Evolutionary conservation across 2,797 vertebrate genomes (phyloP), one percentile per base, ranked within the genome.

Genomic region (Petrocephalus schoutedeni): DNA sequence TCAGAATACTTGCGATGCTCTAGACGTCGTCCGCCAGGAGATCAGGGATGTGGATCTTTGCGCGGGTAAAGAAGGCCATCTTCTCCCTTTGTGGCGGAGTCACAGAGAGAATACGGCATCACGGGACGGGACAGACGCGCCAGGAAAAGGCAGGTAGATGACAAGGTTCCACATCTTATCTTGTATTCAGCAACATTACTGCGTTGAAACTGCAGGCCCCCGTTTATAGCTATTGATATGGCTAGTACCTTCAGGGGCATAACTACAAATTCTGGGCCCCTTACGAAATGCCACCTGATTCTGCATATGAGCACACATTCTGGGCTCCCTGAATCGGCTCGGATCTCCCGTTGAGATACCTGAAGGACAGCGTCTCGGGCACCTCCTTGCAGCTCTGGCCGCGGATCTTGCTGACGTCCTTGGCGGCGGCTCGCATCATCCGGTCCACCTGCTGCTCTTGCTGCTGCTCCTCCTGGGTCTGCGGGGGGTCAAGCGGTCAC

Each of bases 21-120:
- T 94, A 99, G 92, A 99, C 98, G 23, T 97, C 96, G 0, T 99
- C 97, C 0, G 96, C 97, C 84, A 97, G 98, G 88, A 99, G 97
- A 0, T 97, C 92, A 4, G 97, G 97, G 91, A 99, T 96, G 90
- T 96, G 97, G 90, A 95, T 95, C 94, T 97, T 97, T 0, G 97
- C 97, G 91, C 97, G 96, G 0, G 98, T 99, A 95, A 99, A 99
- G 95, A 99, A 99, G 0, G 97, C 98, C 98, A 99, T 99, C 94
- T 99, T 99, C 96, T 99, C 98, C 93, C 98, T 99, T 89, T 14
- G 91, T 92, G n/a, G 49, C 41, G 10, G 14, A 77, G 77, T 86
- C 19, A 56, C 54, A 56, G 45, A 85, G 7, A 85, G 28, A 88
- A 77, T n/a, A 19, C 1, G 14, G 21, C 21, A 87, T n/a, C n/a